Percentiles rank a stretch among this genome's conserved stretches.
phyloP scores from a whole-genome alignment of 2,888 invertebrate species.

The Iselma pallidipennis region DNA sequence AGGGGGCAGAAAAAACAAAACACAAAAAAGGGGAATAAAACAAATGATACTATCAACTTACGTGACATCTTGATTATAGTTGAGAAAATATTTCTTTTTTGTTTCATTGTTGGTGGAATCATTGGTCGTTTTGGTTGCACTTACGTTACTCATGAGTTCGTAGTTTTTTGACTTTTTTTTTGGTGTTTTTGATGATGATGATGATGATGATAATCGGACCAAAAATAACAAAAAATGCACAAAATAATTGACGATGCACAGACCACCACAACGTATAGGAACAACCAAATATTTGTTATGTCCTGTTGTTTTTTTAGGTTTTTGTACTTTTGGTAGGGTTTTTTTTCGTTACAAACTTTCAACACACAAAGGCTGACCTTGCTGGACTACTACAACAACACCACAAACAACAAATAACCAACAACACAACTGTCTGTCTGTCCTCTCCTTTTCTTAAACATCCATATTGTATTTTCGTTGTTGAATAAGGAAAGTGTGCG shows the following conservation, averaged over 20 bases:
- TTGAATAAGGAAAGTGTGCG: neutral
- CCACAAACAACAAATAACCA: constrained; percentile 33
- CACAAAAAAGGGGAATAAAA: neutral
- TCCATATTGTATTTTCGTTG: constrained; percentile 35
- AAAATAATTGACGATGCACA: constrained; percentile 37
- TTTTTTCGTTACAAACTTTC: constrained; percentile 27
- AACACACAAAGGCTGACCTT: constrained; percentile 70
- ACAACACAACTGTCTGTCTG: too few relatives aligned
- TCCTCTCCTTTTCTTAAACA: constrained; percentile 32
- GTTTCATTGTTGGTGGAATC: constrained; percentile 59
- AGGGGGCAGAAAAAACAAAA: too few relatives aligned
- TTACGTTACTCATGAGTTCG: constrained; percentile 82
- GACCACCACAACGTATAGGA: constrained; percentile 1
- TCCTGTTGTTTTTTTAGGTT: too few relatives aligned
- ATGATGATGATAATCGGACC: constrained; percentile 11
- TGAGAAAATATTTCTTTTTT: constrained; percentile 90
- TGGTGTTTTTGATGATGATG: constrained; percentile 24
- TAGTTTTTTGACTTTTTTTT: too few relatives aligned
- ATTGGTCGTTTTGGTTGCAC: constrained; percentile 70
- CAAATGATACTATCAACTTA: constrained; percentile 63
- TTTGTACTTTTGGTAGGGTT: too few relatives aligned
- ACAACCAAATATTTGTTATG: too few relatives aligned
- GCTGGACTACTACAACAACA: constrained; percentile 43
- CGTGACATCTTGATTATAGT: constrained; percentile 98
- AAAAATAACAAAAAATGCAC: constrained; percentile 20